A percentile compares a stretch with the other conserved stretches of the same genome.
These are phyloP conservation scores for Lepilemur septentrionalis DNA, from an alignment of 2,797 vertebrate genomes.

Conservation along the genomic window DNA sequence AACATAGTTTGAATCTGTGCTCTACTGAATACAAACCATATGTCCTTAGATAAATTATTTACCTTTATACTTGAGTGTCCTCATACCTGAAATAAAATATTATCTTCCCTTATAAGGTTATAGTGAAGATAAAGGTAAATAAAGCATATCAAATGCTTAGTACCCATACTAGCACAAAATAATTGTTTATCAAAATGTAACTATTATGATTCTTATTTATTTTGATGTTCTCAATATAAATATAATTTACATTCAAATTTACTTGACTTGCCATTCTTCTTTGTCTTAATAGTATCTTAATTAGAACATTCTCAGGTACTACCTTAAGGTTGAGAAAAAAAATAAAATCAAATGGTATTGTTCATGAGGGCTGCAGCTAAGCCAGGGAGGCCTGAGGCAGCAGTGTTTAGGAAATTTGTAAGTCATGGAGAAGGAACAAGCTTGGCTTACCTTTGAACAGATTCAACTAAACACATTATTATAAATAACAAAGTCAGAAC, in stretches of 20 bases:
- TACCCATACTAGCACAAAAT: not conserved
- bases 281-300: not conserved
- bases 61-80: not conserved
- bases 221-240: not conserved
- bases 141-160: not conserved
- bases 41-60: not conserved
- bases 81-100: not conserved
- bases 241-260: not conserved
- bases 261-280: not conserved
- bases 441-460: not conserved
- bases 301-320: not conserved
- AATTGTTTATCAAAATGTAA: not conserved
- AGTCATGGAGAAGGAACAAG: not conserved
- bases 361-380: not conserved
- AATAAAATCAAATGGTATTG: not conserved
- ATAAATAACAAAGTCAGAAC: not conserved
- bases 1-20: not conserved
- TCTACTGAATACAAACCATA: not conserved
- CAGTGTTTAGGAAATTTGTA: not conserved
- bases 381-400: not conserved
- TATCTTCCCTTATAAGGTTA: not conserved
- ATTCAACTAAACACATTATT: not conserved
- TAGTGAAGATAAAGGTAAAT: not conserved
- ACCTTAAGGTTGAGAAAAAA: not conserved
- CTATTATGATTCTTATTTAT: not conserved